Evolutionary conservation across 2,113 vertebrate genomes (phyloP).

Genomic region (human): DNA sequence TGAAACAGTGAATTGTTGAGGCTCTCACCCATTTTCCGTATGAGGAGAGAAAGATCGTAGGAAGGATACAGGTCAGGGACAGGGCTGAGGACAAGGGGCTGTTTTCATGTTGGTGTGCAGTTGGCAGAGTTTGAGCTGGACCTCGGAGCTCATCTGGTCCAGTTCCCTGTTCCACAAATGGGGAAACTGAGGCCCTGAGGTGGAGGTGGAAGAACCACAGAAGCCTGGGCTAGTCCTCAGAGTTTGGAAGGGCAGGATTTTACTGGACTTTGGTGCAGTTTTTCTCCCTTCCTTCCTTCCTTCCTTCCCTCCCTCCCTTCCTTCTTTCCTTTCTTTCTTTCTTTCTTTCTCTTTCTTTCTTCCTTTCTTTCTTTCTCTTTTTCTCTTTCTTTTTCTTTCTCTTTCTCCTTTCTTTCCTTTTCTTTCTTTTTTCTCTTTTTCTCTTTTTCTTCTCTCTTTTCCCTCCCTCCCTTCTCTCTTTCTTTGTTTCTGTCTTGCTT

Average conservation of each 20-base stretch:
- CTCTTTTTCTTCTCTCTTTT: too few species aligned
- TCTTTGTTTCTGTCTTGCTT: fast-evolving
- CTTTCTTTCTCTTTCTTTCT: too few species aligned
- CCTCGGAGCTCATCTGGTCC: fast-evolving
- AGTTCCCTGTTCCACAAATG: background rate
- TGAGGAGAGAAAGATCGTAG: background rate
- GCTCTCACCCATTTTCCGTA: too few species aligned
- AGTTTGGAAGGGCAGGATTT: background rate
- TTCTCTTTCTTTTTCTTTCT: too few species aligned
- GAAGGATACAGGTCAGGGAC: background rate
- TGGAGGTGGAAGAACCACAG: background rate
- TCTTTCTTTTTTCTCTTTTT: too few species aligned
- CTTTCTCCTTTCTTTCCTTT: too few species aligned
- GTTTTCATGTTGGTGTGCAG: background rate
- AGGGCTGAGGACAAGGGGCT: background rate
- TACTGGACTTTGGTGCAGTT: background rate
- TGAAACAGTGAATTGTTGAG: background rate
- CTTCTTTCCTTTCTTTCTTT: too few species aligned
- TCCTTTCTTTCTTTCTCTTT: fast-evolving
- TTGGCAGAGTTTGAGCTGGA: background rate
- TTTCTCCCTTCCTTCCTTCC: too few species aligned
- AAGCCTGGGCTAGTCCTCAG: background rate
- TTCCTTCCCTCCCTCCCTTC: too few species aligned
- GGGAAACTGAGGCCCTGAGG: background rate
- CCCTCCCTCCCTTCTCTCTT: too few species aligned